These are phyloP conservation scores for Dendrocincla fuliginosa DNA, from an alignment of 2,797 vertebrate genomes.

Conservation along the genomic window DNA sequence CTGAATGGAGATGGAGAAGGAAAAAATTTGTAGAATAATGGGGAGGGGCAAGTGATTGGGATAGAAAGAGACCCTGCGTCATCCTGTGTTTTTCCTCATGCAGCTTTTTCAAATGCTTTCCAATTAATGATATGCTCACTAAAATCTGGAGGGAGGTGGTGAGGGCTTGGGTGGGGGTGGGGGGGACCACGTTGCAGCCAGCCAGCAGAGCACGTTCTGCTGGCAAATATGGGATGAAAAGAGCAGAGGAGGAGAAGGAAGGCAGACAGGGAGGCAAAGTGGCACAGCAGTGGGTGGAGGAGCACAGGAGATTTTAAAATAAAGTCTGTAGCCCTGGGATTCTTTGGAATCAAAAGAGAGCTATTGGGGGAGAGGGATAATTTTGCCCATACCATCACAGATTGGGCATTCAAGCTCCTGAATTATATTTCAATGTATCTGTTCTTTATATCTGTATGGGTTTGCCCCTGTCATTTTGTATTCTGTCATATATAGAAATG, in stretches of 20 bases:
- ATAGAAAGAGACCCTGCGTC: conserved; percentile 43
- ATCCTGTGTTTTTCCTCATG: conserved; percentile 43
- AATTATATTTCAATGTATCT: accelerated
- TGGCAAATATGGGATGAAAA: conserved; percentile 65
- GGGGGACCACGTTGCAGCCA: conserved; percentile 29
- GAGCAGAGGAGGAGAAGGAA: conserved; percentile 48
- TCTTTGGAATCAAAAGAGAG: background rate
- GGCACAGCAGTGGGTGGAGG: conserved; percentile 13
- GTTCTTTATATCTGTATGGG: background rate
- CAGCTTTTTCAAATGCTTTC: conserved; percentile 60
- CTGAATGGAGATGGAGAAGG: background rate
- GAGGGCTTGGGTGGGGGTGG: background rate
- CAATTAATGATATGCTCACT: conserved; percentile 60
- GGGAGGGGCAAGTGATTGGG: conserved; percentile 48
- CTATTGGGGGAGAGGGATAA: background rate
- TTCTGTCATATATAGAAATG: background rate
- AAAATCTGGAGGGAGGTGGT: conserved; percentile 53
- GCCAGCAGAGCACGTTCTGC: conserved; percentile 63
- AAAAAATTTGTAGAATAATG: conserved; percentile 17
- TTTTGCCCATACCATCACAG: background rate
- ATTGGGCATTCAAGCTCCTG: background rate
- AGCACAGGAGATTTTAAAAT: conserved; percentile 38
- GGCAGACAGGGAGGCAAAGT: conserved; percentile 47
- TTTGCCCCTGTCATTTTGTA: background rate
- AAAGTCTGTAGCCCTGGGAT: background rate